Percentiles rank a stretch among this genome's conserved stretches.
These are phyloP conservation scores for Leucoraja ocellata DNA, from an alignment of 2,797 vertebrate species.

Conservation along the genomic window DNA sequence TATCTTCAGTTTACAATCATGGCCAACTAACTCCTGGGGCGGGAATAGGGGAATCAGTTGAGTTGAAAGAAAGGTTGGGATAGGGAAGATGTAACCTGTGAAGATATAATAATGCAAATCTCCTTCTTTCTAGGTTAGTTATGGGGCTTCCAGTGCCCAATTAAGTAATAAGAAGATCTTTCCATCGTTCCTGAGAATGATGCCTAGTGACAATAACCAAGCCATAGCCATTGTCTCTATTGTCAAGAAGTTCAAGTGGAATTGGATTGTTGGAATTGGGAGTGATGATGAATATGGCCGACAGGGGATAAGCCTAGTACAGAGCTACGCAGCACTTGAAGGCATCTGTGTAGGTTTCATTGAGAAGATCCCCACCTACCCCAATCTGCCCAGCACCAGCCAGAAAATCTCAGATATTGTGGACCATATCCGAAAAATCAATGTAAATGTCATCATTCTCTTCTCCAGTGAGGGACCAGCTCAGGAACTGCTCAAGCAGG, in stretches of 20 bases:
- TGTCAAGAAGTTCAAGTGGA: conserved; percentile 39
- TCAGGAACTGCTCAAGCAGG: conserved; percentile 56
- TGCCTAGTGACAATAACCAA: conserved; percentile 17
- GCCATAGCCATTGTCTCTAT: conserved; percentile 36
- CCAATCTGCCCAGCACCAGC: neutral
- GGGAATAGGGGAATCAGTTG: neutral
- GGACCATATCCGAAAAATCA: conserved; percentile 50
- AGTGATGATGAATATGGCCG: conserved; percentile 38
- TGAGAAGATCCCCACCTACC: neutral
- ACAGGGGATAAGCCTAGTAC: conserved; percentile 7
- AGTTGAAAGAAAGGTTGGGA: neutral
- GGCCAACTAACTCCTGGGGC: neutral
- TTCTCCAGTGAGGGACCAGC: conserved; percentile 54
- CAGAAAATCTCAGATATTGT: conserved; percentile 50
- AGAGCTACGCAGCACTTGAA: neutral
- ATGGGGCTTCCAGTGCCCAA: conserved; percentile 1
- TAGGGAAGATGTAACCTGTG: neutral
- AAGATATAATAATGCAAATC: neutral
- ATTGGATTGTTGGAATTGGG: conserved; percentile 39
- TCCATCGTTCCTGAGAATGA: conserved; percentile 10
- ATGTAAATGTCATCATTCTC: conserved; percentile 65
- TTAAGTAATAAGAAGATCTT: neutral
- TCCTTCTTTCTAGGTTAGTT: conserved; percentile 21
- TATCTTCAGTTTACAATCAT: too few species aligned
- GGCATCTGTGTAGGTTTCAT: conserved; percentile 36